Evolutionary conservation across 2,113 vertebrate genomes (phyloP).

Genomic region (Galemys pyrenaicus): DNA sequence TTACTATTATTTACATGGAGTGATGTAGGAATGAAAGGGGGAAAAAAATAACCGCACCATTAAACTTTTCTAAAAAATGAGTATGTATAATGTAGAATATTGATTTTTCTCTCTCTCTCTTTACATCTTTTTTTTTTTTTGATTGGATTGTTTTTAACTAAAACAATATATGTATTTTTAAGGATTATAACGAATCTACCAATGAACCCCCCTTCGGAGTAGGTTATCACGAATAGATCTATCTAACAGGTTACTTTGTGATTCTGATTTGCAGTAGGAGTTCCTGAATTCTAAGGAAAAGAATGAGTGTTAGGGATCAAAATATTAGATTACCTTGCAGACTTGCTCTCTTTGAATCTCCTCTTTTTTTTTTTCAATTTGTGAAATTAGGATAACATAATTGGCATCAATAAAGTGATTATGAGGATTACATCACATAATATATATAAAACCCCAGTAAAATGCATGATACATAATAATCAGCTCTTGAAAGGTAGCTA

Average conservation of each 20-base stretch:
- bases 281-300: not conserved
- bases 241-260: not conserved
- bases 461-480: not conserved
- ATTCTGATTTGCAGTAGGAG: not conserved
- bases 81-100: not conserved
- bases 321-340: not conserved
- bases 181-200: not conserved
- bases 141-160: not conserved
- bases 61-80: not conserved
- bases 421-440: not conserved
- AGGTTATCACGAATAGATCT: not conserved
- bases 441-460: not conserved
- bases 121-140: not conserved
- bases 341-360: not conserved
- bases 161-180: not conserved
- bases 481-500: not conserved
- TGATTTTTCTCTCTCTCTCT: not conserved
- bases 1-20: not conserved
- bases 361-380: not conserved
- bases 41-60: not conserved
- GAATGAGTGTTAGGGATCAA: not conserved
- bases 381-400: slow-evolving; percentile 19
- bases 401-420: not conserved
- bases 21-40: not conserved
- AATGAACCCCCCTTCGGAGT: not conserved